These are phyloP conservation scores for Podarcis lilfordi DNA, from an alignment of 2,797 vertebrate species.

Conservation along the genomic window DNA sequence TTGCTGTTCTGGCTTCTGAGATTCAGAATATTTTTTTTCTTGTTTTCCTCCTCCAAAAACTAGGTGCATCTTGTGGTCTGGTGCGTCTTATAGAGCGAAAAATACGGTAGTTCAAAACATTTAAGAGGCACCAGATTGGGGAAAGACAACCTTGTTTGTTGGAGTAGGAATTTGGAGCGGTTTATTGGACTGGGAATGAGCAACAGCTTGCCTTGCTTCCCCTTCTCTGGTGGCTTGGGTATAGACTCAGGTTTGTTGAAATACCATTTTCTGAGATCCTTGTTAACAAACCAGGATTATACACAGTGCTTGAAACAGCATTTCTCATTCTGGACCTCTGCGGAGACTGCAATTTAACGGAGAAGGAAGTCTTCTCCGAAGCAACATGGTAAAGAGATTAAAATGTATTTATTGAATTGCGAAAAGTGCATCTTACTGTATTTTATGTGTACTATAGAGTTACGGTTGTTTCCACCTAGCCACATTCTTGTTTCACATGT, in stretches of 20 bases:
- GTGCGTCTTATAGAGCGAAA: too few relatives aligned
- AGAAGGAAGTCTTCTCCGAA: conserved; percentile 1
- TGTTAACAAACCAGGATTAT: not conserved
- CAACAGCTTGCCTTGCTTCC: not conserved
- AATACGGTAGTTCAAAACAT: too few relatives aligned
- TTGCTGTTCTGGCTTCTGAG: too few relatives aligned
- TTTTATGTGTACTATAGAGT: conserved; percentile 74
- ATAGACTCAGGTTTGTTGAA: not conserved
- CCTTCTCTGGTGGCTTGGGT: not conserved
- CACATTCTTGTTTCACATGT: conserved; percentile 33
- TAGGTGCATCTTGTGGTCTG: too few relatives aligned
- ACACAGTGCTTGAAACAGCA: not conserved
- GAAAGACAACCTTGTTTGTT: not conserved
- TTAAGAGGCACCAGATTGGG: too few relatives aligned
- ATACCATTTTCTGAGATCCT: not conserved
- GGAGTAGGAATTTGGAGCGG: not conserved
- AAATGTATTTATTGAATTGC: conserved; percentile 81
- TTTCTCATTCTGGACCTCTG: not conserved
- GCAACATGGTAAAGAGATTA: conserved; percentile 47
- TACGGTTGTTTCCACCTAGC: conserved; percentile 57
- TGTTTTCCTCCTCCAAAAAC: too few relatives aligned
- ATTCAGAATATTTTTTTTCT: too few relatives aligned
- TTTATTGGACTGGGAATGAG: not conserved
- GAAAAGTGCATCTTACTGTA: conserved; percentile 84
- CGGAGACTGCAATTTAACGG: not conserved